These are phyloP conservation scores for Pipistrellus nathusii DNA, from an alignment of 2,797 vertebrate genomes.

Conservation along the genomic window DNA sequence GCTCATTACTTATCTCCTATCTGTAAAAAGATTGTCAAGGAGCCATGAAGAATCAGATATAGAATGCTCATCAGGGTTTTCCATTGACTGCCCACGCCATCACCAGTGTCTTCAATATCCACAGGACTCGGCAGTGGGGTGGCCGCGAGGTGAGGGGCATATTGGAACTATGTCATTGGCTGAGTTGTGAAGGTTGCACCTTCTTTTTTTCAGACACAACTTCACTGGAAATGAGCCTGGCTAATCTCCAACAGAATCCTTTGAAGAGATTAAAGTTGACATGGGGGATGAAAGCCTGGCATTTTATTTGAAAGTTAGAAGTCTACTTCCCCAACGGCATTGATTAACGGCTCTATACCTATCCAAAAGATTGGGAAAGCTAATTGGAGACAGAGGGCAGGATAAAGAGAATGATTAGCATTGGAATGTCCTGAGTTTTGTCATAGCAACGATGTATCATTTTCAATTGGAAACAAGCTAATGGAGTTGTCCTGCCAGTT, in stretches of 20 bases:
- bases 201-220: neutral
- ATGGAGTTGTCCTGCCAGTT: neutral
- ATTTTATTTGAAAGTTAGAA: neutral
- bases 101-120: too few relatives aligned
- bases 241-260: neutral
- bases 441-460: neutral
- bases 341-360: neutral
- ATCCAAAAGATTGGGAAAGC: neutral
- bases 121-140: too few relatives aligned
- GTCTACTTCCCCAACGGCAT: neutral
- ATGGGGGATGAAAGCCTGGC: neutral
- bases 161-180: neutral
- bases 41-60: neutral
- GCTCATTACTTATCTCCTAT: neutral
- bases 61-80: neutral
- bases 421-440: neutral
- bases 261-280: neutral
- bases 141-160: accelerated
- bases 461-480: neutral
- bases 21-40: neutral
- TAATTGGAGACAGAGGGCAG: neutral
- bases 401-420: neutral
- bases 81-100: accelerated
- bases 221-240: neutral
- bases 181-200: neutral